Conservation (phyloP, 2,797 vertebrate genomes). For the Gymnodraco acuticeps region DNA sequence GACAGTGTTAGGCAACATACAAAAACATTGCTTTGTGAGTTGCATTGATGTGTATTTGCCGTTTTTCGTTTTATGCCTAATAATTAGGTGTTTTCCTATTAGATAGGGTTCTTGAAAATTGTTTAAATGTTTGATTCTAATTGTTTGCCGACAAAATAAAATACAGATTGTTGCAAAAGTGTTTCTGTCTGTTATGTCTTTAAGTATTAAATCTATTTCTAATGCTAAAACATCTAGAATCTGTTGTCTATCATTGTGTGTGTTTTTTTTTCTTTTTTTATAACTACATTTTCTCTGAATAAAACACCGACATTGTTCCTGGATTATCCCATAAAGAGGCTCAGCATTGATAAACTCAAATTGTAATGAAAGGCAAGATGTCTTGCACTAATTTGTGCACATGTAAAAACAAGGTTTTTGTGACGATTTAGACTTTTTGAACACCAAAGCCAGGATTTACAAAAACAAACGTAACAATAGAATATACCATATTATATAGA, state of each 20-base stretch:
- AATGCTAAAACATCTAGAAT: too few relatives aligned
- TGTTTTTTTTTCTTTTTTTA: too few relatives aligned
- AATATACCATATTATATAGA: too few relatives aligned
- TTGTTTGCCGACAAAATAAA: constrained; percentile 23
- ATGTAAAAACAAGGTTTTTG: not conserved
- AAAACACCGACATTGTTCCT: constrained; percentile 34
- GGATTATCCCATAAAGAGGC: constrained; percentile 24
- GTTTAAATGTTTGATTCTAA: constrained; percentile 10
- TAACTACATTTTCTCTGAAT: not conserved
- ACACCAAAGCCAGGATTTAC: not conserved
- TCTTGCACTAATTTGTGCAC: constrained; percentile 1
- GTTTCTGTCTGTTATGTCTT: not conserved
- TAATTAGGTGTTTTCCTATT: constrained; percentile 14
- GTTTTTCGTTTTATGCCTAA: constrained; percentile 8
- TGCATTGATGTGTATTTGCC: not conserved
- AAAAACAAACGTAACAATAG: not conserved
- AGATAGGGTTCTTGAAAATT: not conserved
- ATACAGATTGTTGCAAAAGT: not conserved
- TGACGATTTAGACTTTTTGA: not conserved
- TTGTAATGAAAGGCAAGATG: constrained; percentile 9
- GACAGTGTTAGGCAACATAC: not conserved
- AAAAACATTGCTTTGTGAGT: not conserved
- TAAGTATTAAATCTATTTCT: constrained; percentile 4
- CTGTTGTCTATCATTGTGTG: too few relatives aligned
- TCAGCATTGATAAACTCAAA: constrained; percentile 23